These are phyloP conservation scores for Dicranocentrus wangi DNA, from an alignment of 2,888 invertebrate genomes.

Conservation along the genomic window DNA sequence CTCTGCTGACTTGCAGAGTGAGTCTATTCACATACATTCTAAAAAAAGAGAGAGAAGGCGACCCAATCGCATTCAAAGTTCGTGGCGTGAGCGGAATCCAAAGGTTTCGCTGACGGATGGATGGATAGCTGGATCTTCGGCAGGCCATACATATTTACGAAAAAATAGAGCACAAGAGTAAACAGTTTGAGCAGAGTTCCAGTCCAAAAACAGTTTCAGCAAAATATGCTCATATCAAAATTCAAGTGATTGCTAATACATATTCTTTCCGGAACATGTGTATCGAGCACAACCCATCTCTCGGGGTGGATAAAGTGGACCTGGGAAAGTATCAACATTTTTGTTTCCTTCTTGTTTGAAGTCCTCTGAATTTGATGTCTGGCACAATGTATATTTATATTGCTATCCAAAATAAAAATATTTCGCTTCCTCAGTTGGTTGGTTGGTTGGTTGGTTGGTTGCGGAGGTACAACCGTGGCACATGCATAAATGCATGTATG, in stretches of 20 bases:
- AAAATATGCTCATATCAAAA: conserved; percentile 35
- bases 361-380: background rate
- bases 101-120: conserved; percentile 61
- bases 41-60: conserved; percentile 41
- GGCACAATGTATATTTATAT: no score
- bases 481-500: conserved; percentile 22
- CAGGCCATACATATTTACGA: conserved; percentile 52
- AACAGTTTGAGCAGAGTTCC: no score
- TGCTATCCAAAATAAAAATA: no score
- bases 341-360: background rate
- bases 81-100: conserved; percentile 70
- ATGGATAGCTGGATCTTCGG: conserved; percentile 56
- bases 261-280: conserved; percentile 24
- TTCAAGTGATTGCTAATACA: conserved; percentile 55
- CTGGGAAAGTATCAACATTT: background rate
- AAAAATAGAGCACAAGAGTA: conserved; percentile 25
- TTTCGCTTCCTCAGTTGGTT: no score
- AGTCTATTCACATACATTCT: conserved; percentile 36
- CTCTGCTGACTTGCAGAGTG: conserved; percentile 11
- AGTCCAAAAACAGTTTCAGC: no score
- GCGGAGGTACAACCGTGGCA: background rate
- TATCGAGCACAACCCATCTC: background rate
- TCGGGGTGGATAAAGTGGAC: background rate
- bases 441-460: background rate
- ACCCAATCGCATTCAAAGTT: conserved; percentile 72